Conservation (phyloP, 2,113 vertebrate species). For the Chloroceryle aenea region DNA sequence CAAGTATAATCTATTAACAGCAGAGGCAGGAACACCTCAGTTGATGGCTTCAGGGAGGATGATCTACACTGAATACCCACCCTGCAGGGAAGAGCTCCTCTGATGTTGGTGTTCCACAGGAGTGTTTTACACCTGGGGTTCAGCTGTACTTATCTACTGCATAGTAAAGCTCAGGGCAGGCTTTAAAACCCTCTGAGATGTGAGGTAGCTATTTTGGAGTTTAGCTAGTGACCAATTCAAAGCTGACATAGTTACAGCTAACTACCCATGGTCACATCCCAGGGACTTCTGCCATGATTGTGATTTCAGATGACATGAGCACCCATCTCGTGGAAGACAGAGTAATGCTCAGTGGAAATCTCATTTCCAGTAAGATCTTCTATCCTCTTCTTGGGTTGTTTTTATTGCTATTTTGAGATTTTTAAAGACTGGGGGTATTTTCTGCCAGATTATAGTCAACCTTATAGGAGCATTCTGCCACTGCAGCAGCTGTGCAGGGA, state of each 20-base stretch:
- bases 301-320: not conserved
- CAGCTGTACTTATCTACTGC: fast-evolving
- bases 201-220: not conserved
- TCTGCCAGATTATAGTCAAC: not conserved
- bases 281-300: not conserved
- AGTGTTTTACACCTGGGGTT: not conserved
- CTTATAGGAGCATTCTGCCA: not conserved
- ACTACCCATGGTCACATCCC: not conserved
- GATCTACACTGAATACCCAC: fast-evolving
- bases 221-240: not conserved
- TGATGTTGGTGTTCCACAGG: not conserved
- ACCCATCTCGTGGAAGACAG: not conserved
- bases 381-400: not conserved
- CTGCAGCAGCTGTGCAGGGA: not conserved
- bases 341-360: not conserved
- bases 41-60: not conserved
- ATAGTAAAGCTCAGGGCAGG: not conserved
- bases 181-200: not conserved
- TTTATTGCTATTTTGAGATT: not conserved
- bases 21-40: not conserved
- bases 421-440: not conserved
- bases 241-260: not conserved
- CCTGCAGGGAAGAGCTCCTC: not conserved
- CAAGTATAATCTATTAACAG: not conserved
- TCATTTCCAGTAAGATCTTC: not conserved